These are phyloP conservation scores for Epistrophe eligans DNA, from an alignment of 2,888 invertebrate genomes.

Conservation along the genomic window DNA sequence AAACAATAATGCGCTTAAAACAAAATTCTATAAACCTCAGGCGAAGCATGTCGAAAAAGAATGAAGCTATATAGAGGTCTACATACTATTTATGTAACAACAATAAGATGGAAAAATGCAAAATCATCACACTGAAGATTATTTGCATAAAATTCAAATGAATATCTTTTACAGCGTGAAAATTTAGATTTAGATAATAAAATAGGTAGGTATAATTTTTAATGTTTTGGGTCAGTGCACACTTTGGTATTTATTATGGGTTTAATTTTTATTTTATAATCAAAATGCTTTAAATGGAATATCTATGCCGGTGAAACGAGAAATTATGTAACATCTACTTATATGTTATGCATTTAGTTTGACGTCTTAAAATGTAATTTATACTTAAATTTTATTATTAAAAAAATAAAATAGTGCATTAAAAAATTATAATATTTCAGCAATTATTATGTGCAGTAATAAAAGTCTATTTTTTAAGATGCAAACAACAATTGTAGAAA, in stretches of 20 bases:
- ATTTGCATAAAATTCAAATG: constrained; percentile 73
- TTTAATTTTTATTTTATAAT: constrained; percentile 35
- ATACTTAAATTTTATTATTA: background rate
- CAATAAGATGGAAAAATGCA: constrained; percentile 17
- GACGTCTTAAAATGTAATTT: background rate
- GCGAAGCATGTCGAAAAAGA: background rate
- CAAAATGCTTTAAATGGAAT: constrained; percentile 11
- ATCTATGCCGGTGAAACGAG: background rate
- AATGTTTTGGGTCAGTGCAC: constrained; percentile 71
- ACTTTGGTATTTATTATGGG: background rate
- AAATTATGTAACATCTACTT: constrained; percentile 42
- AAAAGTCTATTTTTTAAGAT: background rate
- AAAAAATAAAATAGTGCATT: background rate
- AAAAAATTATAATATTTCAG: background rate
- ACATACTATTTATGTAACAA: constrained; percentile 29
- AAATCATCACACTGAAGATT: constrained; percentile 40
- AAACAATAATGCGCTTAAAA: background rate
- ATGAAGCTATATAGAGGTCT: background rate
- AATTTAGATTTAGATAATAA: constrained; percentile 34
- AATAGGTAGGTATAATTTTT: background rate
- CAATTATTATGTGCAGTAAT: background rate
- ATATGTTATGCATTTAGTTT: background rate
- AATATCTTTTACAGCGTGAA: constrained; percentile 69
- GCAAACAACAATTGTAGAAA: background rate
- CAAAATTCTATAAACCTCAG: background rate